Conservation (phyloP, 2,113 vertebrate species). For the Mesembrinibis cayennensis region DNA sequence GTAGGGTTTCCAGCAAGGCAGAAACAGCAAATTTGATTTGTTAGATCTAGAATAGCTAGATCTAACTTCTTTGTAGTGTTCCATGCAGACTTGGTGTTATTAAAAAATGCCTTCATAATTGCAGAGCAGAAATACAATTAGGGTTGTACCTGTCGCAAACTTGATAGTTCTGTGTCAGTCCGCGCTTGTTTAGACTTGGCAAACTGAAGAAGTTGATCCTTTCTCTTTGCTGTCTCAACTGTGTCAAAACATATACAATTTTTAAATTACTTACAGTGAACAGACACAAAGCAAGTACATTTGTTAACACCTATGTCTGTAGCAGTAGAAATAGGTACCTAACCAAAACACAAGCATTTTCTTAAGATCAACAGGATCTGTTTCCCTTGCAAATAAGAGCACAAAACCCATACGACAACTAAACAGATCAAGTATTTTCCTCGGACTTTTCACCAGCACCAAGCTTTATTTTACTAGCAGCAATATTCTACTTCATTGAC, state of each 20-base stretch:
- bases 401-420: background rate
- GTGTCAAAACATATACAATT: background rate
- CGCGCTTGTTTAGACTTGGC: slow-evolving; percentile 84
- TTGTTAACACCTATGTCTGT: background rate
- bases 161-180: slow-evolving; percentile 78
- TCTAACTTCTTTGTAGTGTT: background rate
- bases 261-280: background rate
- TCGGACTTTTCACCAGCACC: background rate
- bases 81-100: background rate
- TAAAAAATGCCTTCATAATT: background rate
- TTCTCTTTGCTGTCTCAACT: slow-evolving; percentile 84
- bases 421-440: background rate
- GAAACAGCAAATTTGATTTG: background rate
- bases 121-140: background rate
- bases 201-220: slow-evolving; percentile 83
- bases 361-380: background rate
- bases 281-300: background rate
- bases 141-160: slow-evolving; percentile 79
- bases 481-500: background rate
- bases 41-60: background rate
- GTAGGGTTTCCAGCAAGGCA: background rate
- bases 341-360: background rate
- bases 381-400: background rate
- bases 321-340: background rate
- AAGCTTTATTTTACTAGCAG: background rate